Percentiles rank a stretch among this genome's conserved stretches.
Evolutionary conservation across 2,888 invertebrate genomes (phyloP).

Genomic region (Darwinula stevensoni): DNA sequence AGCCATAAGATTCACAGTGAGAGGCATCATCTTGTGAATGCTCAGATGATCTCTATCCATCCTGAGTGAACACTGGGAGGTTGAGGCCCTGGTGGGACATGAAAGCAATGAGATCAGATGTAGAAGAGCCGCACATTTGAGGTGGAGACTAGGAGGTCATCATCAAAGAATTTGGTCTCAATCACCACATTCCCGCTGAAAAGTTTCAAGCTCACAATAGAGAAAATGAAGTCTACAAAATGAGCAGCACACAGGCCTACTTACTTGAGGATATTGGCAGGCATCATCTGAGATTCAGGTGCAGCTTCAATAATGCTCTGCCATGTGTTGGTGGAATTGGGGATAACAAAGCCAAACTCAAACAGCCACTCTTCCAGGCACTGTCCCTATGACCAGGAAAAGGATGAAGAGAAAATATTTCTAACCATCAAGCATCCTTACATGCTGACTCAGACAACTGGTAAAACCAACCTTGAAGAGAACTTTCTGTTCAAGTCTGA

Average conservation of each 20-base stretch:
- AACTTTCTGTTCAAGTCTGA: slow-evolving; percentile 60
- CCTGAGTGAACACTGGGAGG: too few species aligned
- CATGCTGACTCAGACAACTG: background rate
- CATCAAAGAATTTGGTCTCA: slow-evolving; percentile 88
- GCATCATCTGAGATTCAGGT: slow-evolving; percentile 99
- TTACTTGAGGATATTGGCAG: slow-evolving; percentile 86
- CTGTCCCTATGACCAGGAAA: slow-evolving; percentile 36
- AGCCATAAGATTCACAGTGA: too few species aligned
- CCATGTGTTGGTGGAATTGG: slow-evolving; percentile 97
- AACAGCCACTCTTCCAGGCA: slow-evolving; percentile 97
- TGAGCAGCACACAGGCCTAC: slow-evolving; percentile 9
- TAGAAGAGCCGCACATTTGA: slow-evolving; percentile 86
- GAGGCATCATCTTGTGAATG: too few species aligned
- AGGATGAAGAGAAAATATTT: slow-evolving; percentile 9
- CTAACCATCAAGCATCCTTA: slow-evolving; percentile 4
- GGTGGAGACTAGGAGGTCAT: slow-evolving; percentile 68
- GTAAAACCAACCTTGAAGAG: slow-evolving; percentile 20
- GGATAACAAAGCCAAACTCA: slow-evolving; percentile 96
- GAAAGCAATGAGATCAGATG: too few species aligned
- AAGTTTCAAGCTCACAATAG: background rate
- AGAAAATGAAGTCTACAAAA: background rate
- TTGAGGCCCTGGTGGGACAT: too few species aligned
- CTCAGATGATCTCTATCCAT: too few species aligned
- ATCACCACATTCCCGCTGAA: slow-evolving; percentile 77
- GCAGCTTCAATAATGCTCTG: slow-evolving; percentile 95